Percentiles rank a stretch among this genome's conserved stretches.
Conservation (phyloP, 2,888 invertebrate genomes). For the Macroteleia sp. region DNA sequence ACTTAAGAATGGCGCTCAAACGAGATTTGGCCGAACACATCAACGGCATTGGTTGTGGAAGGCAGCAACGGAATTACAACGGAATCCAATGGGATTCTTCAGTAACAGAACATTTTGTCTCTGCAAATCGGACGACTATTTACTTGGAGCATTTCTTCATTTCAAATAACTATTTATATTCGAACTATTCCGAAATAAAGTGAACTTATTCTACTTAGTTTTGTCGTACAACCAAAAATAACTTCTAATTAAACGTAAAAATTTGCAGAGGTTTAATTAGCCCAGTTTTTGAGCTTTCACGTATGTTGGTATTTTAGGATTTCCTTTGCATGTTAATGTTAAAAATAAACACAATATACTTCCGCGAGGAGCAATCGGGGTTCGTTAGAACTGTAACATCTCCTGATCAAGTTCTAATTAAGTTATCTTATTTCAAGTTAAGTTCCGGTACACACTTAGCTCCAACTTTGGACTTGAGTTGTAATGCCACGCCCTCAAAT, state of each 20-base stretch:
- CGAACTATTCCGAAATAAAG: neutral
- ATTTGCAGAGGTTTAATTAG: slow-evolving; percentile 20
- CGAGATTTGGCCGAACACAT: slow-evolving; percentile 69
- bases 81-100: slow-evolving; percentile 37
- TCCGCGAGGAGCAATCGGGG: slow-evolving; percentile 17
- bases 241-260: neutral
- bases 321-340: slow-evolving; percentile 48
- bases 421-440: slow-evolving; percentile 40
- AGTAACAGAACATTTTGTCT: slow-evolving; percentile 41
- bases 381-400: slow-evolving; percentile 42
- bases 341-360: slow-evolving; percentile 44
- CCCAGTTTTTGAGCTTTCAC: slow-evolving; percentile 30
- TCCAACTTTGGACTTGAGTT: slow-evolving; percentile 26
- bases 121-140: neutral
- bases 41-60: slow-evolving; percentile 37
- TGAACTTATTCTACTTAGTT: slow-evolving; percentile 24
- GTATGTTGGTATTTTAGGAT: slow-evolving; percentile 25
- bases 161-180: slow-evolving; percentile 31
- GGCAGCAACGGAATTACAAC: slow-evolving; percentile 68
- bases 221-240: too few relatives aligned
- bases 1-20: slow-evolving; percentile 77
- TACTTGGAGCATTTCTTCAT: slow-evolving; percentile 22
- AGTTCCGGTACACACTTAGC: slow-evolving; percentile 38
- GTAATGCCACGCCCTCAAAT: slow-evolving; percentile 26
- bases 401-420: slow-evolving; percentile 55